A percentile compares a stretch with the other conserved stretches of the same genome.
Evolutionary conservation across 2,797 vertebrate genomes (phyloP).

Genomic region (Melanogrammus aeglefinus): DNA sequence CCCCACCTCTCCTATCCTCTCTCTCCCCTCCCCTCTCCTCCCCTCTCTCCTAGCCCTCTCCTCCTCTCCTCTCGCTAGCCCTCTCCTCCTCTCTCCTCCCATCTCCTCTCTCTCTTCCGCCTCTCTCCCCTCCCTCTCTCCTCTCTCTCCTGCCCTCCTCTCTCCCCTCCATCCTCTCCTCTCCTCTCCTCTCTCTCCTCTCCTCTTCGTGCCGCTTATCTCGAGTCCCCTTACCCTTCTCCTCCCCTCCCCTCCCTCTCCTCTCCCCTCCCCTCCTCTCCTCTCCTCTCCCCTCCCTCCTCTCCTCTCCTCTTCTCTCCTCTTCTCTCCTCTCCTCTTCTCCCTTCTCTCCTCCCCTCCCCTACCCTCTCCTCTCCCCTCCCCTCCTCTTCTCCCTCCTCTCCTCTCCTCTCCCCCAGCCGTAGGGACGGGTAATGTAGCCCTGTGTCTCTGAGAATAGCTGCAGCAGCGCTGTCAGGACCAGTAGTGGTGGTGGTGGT

Average conservation of each 20-base stretch:
- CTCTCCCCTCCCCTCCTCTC: not conserved
- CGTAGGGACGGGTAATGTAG: conserved; percentile 62
- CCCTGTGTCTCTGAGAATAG: conserved; percentile 55
- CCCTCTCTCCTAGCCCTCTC: not conserved
- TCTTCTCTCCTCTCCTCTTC: no score
- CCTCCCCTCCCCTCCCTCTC: not conserved
- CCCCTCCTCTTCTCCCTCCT: not conserved
- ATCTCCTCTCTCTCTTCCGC: conserved; percentile 28
- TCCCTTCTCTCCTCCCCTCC: not conserved
- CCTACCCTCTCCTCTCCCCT: not conserved
- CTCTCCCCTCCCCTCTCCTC: no score
- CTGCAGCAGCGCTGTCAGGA: conserved; percentile 44
- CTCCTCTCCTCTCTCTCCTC: not conserved
- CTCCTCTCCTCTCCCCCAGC: conserved; percentile 46
- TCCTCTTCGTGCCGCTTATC: no score
- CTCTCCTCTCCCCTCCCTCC: conserved; percentile 12
- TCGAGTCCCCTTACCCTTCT: no score
- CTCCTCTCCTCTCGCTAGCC: not conserved
- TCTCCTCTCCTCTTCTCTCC: not conserved
- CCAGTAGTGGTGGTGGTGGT: conserved; percentile 28
- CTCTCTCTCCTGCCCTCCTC: no score
- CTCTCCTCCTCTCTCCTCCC: not conserved
- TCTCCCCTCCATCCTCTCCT: not conserved
- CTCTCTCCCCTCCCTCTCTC: not conserved
- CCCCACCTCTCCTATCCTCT: not conserved